These are phyloP conservation scores for Elephantulus edwardii DNA, from an alignment of 2,113 vertebrate species.

Conservation along the genomic window DNA sequence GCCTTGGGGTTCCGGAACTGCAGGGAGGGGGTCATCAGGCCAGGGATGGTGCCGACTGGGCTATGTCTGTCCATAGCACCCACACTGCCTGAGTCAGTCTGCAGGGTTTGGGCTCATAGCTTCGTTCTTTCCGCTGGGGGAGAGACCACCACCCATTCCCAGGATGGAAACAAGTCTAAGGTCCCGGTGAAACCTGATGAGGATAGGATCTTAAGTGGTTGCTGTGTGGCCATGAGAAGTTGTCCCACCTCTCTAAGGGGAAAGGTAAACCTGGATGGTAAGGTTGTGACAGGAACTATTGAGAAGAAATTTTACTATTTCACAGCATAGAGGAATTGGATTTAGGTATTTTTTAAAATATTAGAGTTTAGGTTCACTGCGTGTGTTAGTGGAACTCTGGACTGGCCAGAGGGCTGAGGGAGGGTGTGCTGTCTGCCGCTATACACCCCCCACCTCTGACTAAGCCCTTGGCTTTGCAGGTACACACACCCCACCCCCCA, in stretches of 20 bases:
- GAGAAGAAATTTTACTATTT: not conserved
- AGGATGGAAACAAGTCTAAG: not conserved
- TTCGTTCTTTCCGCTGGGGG: not conserved
- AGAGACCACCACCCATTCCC: not conserved
- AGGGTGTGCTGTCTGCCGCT: constrained; percentile 37
- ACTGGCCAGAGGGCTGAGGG: not conserved
- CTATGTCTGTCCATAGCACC: not conserved
- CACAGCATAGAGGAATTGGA: too few species aligned
- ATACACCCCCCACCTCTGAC: too few species aligned
- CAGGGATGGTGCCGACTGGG: not conserved
- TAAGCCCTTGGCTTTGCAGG: too few species aligned
- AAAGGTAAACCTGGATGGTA: not conserved
- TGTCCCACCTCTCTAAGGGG: not conserved
- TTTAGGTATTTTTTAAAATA: too few species aligned
- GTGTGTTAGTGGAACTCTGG: not conserved
- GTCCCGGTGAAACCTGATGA: not conserved
- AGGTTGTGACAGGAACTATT: not conserved
- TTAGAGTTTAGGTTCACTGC: not conserved
- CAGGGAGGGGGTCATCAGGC: not conserved
- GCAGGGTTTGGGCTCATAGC: not conserved
- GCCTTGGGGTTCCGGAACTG: constrained; percentile 95
- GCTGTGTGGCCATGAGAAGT: not conserved
- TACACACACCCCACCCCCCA: too few species aligned
- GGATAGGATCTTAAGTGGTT: not conserved
- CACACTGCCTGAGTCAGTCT: not conserved